phyloP scores from a whole-genome alignment of 2,888 invertebrate species.

The Periphyllus acericola region DNA sequence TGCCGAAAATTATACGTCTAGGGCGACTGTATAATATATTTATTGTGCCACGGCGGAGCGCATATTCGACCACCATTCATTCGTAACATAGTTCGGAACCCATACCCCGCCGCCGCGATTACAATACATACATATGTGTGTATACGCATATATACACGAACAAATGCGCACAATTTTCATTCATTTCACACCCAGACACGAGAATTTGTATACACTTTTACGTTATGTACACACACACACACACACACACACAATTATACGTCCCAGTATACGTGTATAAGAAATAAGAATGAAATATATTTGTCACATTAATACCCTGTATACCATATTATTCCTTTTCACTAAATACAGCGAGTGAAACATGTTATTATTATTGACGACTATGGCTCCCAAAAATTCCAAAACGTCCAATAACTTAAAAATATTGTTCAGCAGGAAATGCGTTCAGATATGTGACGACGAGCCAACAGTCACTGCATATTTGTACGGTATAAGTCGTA shows the following conservation, averaged over 20 bases:
- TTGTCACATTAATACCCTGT: constrained; percentile 1
- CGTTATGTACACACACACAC: too few relatives aligned
- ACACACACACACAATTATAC: neutral
- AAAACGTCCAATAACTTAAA: neutral
- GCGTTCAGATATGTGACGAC: neutral
- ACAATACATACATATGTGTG: neutral
- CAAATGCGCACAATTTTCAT: constrained; percentile 15
- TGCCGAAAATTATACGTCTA: constrained; percentile 39
- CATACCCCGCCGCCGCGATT: neutral
- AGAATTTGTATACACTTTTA: neutral
- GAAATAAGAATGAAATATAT: constrained; percentile 30
- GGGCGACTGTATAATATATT: constrained; percentile 1
- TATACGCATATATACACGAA: too few relatives aligned
- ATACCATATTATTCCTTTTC: constrained; percentile 11
- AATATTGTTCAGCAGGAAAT: neutral
- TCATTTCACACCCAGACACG: constrained; percentile 14
- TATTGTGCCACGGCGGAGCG: neutral
- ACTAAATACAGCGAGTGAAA: neutral
- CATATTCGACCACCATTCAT: too few relatives aligned
- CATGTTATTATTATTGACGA: neutral
- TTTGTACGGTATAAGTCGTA: too few relatives aligned
- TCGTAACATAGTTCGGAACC: neutral
- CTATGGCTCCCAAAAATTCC: neutral
- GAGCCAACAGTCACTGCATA: too few relatives aligned
- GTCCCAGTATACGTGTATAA: neutral